Base-by-base conservation (phyloP, 2,113 vertebrate genomes). In the Pomatostomus ruficeps region DNA sequence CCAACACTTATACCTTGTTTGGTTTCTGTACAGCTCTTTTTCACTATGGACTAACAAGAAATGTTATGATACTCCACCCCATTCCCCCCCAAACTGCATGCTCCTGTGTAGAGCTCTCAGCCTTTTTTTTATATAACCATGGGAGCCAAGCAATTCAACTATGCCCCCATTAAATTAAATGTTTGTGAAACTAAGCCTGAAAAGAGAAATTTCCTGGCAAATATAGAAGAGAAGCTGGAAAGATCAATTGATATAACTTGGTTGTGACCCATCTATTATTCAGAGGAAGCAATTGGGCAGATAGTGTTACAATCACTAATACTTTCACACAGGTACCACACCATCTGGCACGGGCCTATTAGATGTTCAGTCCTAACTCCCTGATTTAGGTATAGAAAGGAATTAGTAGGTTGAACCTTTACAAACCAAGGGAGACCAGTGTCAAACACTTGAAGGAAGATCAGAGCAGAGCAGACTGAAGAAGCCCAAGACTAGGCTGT, bases 221-320 rank as follows among this genome's bases (percentile, higher is more conserved):
- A 45, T 76, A 51, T 1, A 68, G 67, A 52, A 68, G 71, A 95
- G 62, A 83, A 82, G 31, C 17, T 61, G 55, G 80, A 92, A 84
- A 94, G 96, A 96, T 96, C 95, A 95, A 94, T 76, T 80, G 95
- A 75, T 96, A 88, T 93, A 96, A 97, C 96, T 94, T 90, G 78
- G 62, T 93, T 40, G 23, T 57, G 91, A 95, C 86, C 54, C 86
- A 74, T 58, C 72, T 94, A 55, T 94, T 91, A 79, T 93, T 92
- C 73, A 83, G 31, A 91, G 83, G 85, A 89, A 81, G 83, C 84
- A 92, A 94, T 43, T 63, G 82, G 66, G 36, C 55, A 90, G 96
- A 92, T 91, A 92, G 79, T 36, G 31, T 97, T 97, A 91, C 91
- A 77, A 45, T 70, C 59, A 24, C 11, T 45, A 66, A 75, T 14